Percentiles rank a stretch among this genome's conserved stretches.
These are phyloP conservation scores for Syngnathus acus DNA, from an alignment of 2,797 vertebrate genomes.

Conservation along the genomic window DNA sequence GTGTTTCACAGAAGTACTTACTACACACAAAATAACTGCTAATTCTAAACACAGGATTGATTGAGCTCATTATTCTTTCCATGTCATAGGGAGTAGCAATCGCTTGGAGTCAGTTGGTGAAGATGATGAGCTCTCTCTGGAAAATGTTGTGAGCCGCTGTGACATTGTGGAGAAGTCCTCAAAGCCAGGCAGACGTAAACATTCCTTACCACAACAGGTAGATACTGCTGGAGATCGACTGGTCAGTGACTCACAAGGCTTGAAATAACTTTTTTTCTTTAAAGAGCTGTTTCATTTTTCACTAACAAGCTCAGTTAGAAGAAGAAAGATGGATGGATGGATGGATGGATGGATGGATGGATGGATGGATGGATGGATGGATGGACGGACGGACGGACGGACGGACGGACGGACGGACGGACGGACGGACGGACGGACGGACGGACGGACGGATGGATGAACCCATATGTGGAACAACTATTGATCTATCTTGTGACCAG, in stretches of 20 bases:
- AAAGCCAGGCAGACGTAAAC: constrained; percentile 77
- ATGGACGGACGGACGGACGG: too few species aligned
- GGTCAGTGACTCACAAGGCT: constrained; percentile 58
- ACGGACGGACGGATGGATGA: too few species aligned
- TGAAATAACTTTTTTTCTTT: too few species aligned
- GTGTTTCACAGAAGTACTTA: neutral
- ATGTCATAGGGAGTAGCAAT: constrained; percentile 70
- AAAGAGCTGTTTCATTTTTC: too few species aligned
- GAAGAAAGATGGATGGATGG: too few species aligned
- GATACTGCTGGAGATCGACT: constrained; percentile 76
- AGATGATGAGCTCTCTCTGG: constrained; percentile 86
- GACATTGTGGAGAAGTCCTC: constrained; percentile 72
- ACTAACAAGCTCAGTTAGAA: too few species aligned
- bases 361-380: too few species aligned
- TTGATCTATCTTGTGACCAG: too few species aligned
- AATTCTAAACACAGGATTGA: neutral
- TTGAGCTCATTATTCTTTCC: neutral
- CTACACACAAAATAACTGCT: neutral
- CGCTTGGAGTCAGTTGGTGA: constrained; percentile 91
- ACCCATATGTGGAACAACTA: too few species aligned
- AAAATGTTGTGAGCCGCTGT: constrained; percentile 65
- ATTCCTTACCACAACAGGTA: constrained; percentile 90
- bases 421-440: too few species aligned
- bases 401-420: too few species aligned
- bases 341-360: too few species aligned